Percentiles rank a stretch among this genome's conserved stretches.
phyloP scores from a whole-genome alignment of 2,113 vertebrate species.

The Hippolais icterina region DNA sequence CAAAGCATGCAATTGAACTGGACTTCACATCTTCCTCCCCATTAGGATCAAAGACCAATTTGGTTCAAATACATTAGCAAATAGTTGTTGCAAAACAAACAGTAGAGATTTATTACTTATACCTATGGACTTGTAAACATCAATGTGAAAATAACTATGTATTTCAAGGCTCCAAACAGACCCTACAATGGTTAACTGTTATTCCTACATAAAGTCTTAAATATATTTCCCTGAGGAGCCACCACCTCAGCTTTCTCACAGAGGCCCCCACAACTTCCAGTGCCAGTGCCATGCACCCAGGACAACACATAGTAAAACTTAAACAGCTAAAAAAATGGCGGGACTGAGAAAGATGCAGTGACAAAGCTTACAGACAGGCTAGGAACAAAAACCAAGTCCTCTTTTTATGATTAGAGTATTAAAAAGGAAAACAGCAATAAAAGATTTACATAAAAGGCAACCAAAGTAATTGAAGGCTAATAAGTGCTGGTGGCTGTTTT shows the following conservation, averaged over 20 bases:
- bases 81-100: background rate
- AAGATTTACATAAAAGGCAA: background rate
- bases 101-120: background rate
- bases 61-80: background rate
- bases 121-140: background rate
- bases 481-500: background rate
- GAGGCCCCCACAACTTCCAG: background rate
- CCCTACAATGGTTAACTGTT: background rate
- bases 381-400: background rate
- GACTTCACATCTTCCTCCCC: background rate
- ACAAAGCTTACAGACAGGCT: background rate
- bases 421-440: background rate
- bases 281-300: background rate
- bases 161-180: background rate
- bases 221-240: background rate
- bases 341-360: background rate
- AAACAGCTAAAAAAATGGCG: background rate
- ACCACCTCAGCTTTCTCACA: background rate
- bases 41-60: background rate
- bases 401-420: background rate
- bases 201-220: background rate
- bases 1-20: background rate
- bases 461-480: background rate
- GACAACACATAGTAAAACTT: accelerated
- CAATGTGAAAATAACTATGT: background rate